Base-by-base conservation (phyloP, 2,797 vertebrate species). In the Sphaeramia orbicularis region DNA sequence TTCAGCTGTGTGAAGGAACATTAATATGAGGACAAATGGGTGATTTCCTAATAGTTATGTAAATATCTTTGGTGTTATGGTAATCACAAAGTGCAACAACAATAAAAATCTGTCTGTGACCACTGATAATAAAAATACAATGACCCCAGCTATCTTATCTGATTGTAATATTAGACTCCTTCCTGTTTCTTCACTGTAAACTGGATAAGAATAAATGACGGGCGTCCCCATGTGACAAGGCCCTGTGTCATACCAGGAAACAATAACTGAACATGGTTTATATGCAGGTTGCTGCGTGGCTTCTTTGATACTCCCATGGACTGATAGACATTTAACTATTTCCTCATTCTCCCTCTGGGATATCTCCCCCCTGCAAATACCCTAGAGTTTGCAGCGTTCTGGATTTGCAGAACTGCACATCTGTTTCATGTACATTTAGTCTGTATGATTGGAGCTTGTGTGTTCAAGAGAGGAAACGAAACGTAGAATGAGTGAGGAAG, bases 371-470 rank as follows among this genome's bases (percentile, higher is more conserved):
- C 42, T 62, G 55, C 73, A 81, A 84, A 80, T 78, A 80, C 72
- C 52, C 66, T 8, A 37, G 48, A 59, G 63, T 74, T 81, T 37
- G 10, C 38, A 71, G 69, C 76, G 74, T 66, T 61, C n/a, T 68
- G 63, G 57, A 42, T 75, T 65, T 62, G 48, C 54, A 75, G 48
- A 2, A 27, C 48, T 60, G 54, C 68, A 84, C 85, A 89, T 91
- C 84, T 90, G 87, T 65, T 84, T 67, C 35, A 67, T 78, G 68
- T 81, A 51, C 64, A 52, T 60, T 76, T 58, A 24, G 30, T 32
- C 21, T 48, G 57, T 45, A 49, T 59, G 56, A 64, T 19, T 37
- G 58, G 47, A 41, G 14, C 2, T 16, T 58, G 42, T 45, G 58
- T 67, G 51, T 43, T 50, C 2, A 43, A 55, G 51, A 65, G n/a